Conservation (phyloP, 1,140 invertebrate genomes). For the Camponotus pennsylvanicus region DNA sequence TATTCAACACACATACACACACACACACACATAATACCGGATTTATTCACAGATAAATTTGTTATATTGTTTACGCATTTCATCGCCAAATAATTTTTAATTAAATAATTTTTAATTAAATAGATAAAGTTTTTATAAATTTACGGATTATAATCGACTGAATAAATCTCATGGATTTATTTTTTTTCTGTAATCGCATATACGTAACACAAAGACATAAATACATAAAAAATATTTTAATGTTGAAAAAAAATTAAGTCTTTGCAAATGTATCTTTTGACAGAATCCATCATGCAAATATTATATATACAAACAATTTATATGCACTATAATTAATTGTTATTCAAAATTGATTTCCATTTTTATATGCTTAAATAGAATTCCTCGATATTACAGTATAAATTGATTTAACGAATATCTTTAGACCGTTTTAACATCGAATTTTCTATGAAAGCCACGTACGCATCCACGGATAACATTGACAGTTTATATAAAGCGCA, state of each 20-base stretch:
- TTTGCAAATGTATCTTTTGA: background rate
- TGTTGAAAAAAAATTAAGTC: background rate
- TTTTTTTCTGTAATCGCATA: background rate
- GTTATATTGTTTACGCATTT: conserved; percentile 42
- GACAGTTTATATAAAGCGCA: conserved; percentile 62
- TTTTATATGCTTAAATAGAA: conserved; percentile 14
- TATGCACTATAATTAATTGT: conserved; percentile 13
- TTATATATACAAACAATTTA: background rate
- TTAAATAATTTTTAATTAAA: conserved; percentile 8
- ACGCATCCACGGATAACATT: background rate
- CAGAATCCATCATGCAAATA: conserved; percentile 19
- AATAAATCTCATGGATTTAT: background rate
- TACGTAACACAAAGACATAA: background rate
- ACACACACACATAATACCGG: no score
- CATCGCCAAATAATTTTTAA: background rate
- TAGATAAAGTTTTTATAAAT: conserved; percentile 22
- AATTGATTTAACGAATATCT: conserved; percentile 6
- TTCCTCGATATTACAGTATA: background rate
- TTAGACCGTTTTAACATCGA: conserved; percentile 23
- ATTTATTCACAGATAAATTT: conserved; percentile 30
- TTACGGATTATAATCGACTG: background rate
- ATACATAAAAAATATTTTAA: background rate
- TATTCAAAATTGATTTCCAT: conserved; percentile 10
- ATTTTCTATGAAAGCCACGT: background rate
- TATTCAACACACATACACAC: background rate